These are phyloP conservation scores for Ornithorhynchus anatinus DNA, from an alignment of 2,113 vertebrate genomes.

Conservation along the genomic window DNA sequence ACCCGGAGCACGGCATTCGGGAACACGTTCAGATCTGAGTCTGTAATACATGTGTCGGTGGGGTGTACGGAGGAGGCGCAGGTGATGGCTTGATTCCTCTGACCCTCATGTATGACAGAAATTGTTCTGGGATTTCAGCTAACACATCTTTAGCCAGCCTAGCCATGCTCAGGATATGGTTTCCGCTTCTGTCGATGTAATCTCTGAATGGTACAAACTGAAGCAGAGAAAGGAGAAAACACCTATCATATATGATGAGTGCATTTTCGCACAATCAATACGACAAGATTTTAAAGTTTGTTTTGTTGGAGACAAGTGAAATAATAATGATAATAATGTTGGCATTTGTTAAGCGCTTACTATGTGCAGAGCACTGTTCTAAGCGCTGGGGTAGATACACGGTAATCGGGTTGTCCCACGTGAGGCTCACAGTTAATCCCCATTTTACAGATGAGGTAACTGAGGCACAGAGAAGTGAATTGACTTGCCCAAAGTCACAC, in stretches of 20 bases:
- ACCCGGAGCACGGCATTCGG: neutral
- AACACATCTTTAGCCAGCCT: slow-evolving; percentile 95
- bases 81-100: slow-evolving; percentile 94
- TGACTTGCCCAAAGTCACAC: too few species aligned
- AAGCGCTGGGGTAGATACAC: too few species aligned
- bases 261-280: neutral
- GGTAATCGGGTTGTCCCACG: too few species aligned
- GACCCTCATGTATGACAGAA: slow-evolving; percentile 96
- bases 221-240: slow-evolving; percentile 7
- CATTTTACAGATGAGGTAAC: too few species aligned
- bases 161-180: slow-evolving; percentile 95
- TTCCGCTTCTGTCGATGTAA: slow-evolving; percentile 94
- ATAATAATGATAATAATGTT: too few species aligned
- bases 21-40: slow-evolving; percentile 87
- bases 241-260: neutral
- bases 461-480: too few species aligned
- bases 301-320: neutral
- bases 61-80: slow-evolving; percentile 92
- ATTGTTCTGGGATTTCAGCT: slow-evolving; percentile 96
- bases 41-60: slow-evolving; percentile 81
- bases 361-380: too few species aligned
- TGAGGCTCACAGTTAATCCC: too few species aligned
- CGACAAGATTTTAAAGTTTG: neutral
- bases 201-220: slow-evolving; percentile 97
- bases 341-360: too few species aligned